Conservation (phyloP, 2,888 invertebrate species). For the Enchytraeus crypticus region DNA sequence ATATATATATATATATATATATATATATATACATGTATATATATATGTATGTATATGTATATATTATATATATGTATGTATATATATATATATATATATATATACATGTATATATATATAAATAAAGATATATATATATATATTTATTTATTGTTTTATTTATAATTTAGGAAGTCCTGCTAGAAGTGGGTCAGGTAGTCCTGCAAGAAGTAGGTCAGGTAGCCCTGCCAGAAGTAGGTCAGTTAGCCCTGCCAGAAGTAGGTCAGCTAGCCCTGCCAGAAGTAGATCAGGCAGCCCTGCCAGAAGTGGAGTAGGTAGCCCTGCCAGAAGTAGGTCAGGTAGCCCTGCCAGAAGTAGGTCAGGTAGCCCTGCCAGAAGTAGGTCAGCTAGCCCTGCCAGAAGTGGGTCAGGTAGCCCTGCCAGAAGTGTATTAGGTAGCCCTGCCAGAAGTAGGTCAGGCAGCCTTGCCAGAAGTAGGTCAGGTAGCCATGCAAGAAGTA, state of each 20-base stretch:
- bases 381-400: conserved; percentile 11
- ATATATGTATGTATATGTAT: too few relatives aligned
- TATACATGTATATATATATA: too few relatives aligned
- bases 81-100: too few relatives aligned
- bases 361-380: conserved; percentile 15
- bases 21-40: too few relatives aligned
- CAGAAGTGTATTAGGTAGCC: conserved; percentile 10
- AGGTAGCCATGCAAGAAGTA: conserved; percentile 3
- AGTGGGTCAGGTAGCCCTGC: conserved; percentile 10
- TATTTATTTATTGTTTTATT: too few relatives aligned
- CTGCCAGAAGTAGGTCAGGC: conserved; percentile 8
- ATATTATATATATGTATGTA: too few relatives aligned
- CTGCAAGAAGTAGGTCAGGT: conserved; percentile 20
- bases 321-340: conserved; percentile 17
- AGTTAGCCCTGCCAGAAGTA: conserved; percentile 1
- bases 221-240: conserved; percentile 14
- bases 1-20: too few relatives aligned
- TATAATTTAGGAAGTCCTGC: too few relatives aligned
- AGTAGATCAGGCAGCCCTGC: conserved; percentile 5
- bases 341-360: conserved; percentile 30
- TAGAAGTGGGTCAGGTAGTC: too few relatives aligned
- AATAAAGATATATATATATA: too few relatives aligned
- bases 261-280: not conserved
- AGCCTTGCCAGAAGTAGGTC: conserved; percentile 5
- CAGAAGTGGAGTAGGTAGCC: conserved; percentile 7